These are phyloP conservation scores for Takifugu bimaculatus DNA, from an alignment of 2,113 vertebrate genomes.

Conservation along the genomic window DNA sequence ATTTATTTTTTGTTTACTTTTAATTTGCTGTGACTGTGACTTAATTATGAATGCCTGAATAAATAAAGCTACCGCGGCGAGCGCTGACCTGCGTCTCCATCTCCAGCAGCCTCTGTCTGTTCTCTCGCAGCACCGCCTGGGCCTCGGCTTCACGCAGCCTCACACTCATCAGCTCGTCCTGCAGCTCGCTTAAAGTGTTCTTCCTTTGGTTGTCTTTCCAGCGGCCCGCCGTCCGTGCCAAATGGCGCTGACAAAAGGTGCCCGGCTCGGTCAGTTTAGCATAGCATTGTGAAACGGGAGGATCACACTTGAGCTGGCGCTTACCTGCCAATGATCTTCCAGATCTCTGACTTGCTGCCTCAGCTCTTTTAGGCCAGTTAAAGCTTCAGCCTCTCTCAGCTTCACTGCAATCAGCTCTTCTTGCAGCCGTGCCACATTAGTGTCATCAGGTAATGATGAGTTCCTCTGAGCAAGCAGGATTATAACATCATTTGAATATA, in stretches of 20 bases:
- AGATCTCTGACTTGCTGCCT: constrained; percentile 89
- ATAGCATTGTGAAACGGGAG: too few relatives aligned
- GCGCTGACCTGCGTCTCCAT: constrained; percentile 88
- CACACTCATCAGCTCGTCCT: constrained; percentile 95
- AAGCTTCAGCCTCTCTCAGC: constrained; percentile 90
- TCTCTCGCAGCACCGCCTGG: constrained; percentile 89
- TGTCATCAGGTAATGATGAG: constrained; percentile 91
- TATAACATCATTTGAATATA: too few relatives aligned
- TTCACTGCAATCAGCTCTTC: constrained; percentile 95
- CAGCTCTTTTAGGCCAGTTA: constrained; percentile 89
- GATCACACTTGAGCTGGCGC: not conserved
- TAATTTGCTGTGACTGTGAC: too few relatives aligned
- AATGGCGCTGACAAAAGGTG: constrained; percentile 77
- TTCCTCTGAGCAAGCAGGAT: constrained; percentile 78
- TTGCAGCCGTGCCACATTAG: constrained; percentile 91
- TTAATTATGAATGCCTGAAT: too few relatives aligned
- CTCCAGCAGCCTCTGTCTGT: constrained; percentile 91
- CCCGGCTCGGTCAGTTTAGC: not conserved
- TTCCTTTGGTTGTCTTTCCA: constrained; percentile 93
- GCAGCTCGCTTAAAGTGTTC: constrained; percentile 87
- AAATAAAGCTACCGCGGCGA: not conserved
- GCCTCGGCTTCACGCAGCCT: constrained; percentile 91
- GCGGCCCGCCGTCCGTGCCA: constrained; percentile 87
- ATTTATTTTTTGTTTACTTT: too few relatives aligned
- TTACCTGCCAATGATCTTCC: constrained; percentile 98